Base-by-base conservation (phyloP, 2,797 vertebrate genomes). In the Alectoris magna region DNA sequence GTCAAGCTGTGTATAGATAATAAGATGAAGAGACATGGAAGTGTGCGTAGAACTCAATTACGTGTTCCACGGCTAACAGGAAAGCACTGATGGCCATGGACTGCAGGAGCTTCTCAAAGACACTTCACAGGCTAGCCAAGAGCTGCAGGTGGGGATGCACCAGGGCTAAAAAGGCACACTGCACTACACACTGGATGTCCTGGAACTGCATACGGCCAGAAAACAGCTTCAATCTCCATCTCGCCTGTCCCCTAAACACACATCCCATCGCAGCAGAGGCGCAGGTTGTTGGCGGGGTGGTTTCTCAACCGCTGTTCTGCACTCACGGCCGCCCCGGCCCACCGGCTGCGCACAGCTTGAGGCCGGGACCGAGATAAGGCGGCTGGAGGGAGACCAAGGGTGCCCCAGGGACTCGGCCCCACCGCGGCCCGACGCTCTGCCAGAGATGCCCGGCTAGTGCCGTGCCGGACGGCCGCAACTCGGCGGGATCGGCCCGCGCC, bases 1-100 rank as follows among this genome's bases (percentile, higher is more conserved):
- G 49, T 31, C 71, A 34, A 80, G 41, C 8, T 2, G 2, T 0
- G 3, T 5, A 4, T 6, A 17, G 26, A 14, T 7, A 34, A 66
- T 4, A 15, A 7, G 6, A 8, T 0, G 2, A 4, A 11, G 67
- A 9, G 12, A 14, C 18, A 38, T 4, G 56, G 23, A 39, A 0
- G 23, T 19, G 3, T 3, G 41, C 2, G 6, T 0, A 15, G 2
- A 6, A 31, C 39, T 0, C 0, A 11, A 3, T 7, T 31, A 4
- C 1, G 2, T 0, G 1, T 53, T 26, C 34, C 8, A 5, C 0
- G 8, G 10, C 53, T 17, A 6, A 39, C 1, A 15, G 10, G 6
- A 16, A 67, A 59, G 7, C 3, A 6, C 9, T 36, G 14, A 13
- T 11, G 6, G 10, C 27, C 13, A 29, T 3, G 14, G 0, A 11